phyloP scores from a whole-genome alignment of 2,113 vertebrate species.

The Grus americana region DNA sequence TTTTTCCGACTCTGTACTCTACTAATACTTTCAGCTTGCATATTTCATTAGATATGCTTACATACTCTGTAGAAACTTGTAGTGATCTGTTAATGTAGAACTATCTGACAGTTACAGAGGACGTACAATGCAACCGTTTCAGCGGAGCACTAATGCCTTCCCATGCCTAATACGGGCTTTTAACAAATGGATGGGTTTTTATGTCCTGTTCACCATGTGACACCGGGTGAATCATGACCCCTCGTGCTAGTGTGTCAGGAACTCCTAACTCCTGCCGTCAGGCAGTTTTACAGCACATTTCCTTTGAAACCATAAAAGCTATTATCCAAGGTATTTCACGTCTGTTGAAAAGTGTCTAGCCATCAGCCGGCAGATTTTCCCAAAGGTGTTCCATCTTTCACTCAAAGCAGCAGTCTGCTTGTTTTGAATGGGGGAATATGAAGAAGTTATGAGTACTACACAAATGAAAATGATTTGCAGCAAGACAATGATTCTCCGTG shows the following conservation, averaged over 20 bases:
- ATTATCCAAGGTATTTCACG: neutral
- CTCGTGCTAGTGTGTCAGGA: neutral
- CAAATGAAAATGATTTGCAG: neutral
- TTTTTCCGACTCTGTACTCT: neutral
- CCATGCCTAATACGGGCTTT: neutral
- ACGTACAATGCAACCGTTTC: neutral
- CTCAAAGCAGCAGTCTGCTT: neutral
- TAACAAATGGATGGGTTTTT: neutral
- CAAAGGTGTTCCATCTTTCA: neutral
- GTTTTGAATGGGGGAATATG: neutral
- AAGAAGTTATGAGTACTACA: neutral
- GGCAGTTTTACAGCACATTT: neutral
- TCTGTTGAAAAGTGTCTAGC: neutral
- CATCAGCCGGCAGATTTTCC: neutral
- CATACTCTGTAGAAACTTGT: neutral
- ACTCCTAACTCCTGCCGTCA: neutral
- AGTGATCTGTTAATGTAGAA: neutral
- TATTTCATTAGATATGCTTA: constrained; percentile 15
- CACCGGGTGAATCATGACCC: neutral
- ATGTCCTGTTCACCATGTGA: neutral
- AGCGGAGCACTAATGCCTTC: neutral
- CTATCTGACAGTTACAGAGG: neutral
- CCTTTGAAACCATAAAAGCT: neutral
- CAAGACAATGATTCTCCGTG: neutral
- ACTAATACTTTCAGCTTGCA: neutral